phyloP scores from a whole-genome alignment of 2,113 vertebrate genomes.

The Ardeotis arabs region DNA sequence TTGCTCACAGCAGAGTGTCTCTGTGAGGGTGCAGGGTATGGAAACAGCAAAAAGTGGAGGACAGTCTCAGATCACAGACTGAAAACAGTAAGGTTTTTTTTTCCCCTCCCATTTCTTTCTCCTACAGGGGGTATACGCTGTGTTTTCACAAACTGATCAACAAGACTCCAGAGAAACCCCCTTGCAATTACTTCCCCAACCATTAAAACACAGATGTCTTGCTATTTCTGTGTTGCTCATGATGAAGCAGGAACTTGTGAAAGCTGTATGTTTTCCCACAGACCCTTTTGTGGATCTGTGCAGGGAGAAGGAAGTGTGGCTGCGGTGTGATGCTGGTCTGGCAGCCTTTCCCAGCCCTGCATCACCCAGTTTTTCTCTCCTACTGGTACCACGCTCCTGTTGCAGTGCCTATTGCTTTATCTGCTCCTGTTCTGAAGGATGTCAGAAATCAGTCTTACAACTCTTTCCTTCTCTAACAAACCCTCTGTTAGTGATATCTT shows the following conservation, averaged over 20 bases:
- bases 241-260: background rate
- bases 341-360: background rate
- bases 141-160: background rate
- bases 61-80: background rate
- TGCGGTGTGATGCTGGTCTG: too few relatives aligned
- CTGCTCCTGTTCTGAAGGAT: background rate
- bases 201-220: background rate
- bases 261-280: background rate
- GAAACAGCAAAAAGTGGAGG: background rate
- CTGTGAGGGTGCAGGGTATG: too few relatives aligned
- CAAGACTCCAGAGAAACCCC: background rate
- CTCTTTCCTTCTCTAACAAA: background rate
- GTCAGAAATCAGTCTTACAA: background rate
- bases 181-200: background rate
- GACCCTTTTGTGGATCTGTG: background rate
- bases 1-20: background rate
- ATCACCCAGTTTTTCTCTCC: accelerated
- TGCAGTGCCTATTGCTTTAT: background rate
- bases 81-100: background rate
- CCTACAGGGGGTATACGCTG: background rate
- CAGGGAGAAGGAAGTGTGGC: background rate
- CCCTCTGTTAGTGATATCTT: background rate
- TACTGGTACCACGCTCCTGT: background rate
- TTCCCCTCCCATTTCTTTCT: background rate
- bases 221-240: background rate